Conservation (phyloP, 1,140 invertebrate species). For the Zelostemma sp. region DNA sequence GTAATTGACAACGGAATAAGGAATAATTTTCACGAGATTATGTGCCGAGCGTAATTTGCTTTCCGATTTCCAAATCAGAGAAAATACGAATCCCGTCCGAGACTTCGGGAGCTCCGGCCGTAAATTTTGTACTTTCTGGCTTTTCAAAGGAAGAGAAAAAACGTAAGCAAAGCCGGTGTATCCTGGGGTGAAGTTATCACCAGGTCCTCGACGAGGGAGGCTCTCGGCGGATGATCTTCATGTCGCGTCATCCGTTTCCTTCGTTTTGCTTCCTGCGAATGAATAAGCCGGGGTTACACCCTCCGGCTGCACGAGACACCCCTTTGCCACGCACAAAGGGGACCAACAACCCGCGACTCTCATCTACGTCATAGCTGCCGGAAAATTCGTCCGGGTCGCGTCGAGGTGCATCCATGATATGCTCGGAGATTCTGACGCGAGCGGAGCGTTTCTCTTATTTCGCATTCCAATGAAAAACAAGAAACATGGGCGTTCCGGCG, state of each 20-base stretch:
- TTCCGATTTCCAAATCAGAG: background rate
- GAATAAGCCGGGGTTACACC: slow-evolving; percentile 65
- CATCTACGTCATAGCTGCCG: slow-evolving; percentile 48
- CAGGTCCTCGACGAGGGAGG: slow-evolving; percentile 25
- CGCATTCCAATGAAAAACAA: no score
- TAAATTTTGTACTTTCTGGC: background rate
- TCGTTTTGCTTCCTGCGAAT: slow-evolving; percentile 63
- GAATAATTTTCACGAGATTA: background rate
- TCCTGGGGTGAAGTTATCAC: slow-evolving; percentile 43
- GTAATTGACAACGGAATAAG: background rate
- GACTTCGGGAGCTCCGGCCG: background rate
- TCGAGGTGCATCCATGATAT: slow-evolving; percentile 18
- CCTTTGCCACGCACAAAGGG: slow-evolving; percentile 46
- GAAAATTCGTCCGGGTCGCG: slow-evolving; percentile 55
- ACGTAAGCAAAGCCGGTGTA: slow-evolving; percentile 9
- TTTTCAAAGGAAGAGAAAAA: background rate
- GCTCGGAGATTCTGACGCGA: no score
- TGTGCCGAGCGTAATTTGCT: background rate
- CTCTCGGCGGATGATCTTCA: slow-evolving; percentile 54
- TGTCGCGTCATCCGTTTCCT: slow-evolving; percentile 63
- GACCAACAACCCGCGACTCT: slow-evolving; percentile 46
- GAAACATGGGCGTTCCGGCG: no score
- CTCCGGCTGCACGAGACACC: slow-evolving; percentile 60
- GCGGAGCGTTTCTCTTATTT: no score
- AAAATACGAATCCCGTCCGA: background rate